phyloP scores from a whole-genome alignment of 2,888 invertebrate species.

The Synanthedon myopaeformis region DNA sequence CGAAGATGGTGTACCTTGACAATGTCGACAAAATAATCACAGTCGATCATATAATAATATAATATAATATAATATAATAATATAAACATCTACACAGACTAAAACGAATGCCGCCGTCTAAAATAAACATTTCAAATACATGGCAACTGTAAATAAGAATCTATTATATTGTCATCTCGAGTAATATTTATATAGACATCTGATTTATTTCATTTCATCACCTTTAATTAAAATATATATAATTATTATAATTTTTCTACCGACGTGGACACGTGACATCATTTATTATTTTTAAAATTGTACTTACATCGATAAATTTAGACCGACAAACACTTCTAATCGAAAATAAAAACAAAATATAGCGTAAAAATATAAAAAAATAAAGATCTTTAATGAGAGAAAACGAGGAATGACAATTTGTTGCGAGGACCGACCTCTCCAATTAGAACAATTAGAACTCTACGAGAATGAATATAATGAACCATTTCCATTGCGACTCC shows the following conservation, averaged over 20 bases:
- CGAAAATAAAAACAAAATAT: constrained; percentile 25
- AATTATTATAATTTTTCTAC: constrained; percentile 43
- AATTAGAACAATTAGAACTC: too few species aligned
- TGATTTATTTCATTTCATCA: constrained; percentile 27
- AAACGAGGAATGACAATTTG: constrained; percentile 55
- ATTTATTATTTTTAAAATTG: constrained; percentile 51
- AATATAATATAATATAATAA: constrained; percentile 10
- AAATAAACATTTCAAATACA: constrained; percentile 21
- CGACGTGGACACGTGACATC: constrained; percentile 53
- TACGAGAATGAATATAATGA: too few species aligned
- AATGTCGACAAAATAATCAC: constrained; percentile 48
- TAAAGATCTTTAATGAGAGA: constrained; percentile 64
- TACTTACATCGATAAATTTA: constrained; percentile 63
- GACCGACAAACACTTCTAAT: constrained; percentile 50
- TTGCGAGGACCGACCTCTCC: constrained; percentile 23
- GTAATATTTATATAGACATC: constrained; percentile 60
- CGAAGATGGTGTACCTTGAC: constrained; percentile 30
- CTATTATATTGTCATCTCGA: constrained; percentile 62
- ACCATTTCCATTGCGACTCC: too few species aligned
- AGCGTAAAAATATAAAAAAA: constrained; percentile 62
- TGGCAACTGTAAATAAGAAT: constrained; percentile 61
- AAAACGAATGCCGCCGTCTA: constrained; percentile 8
- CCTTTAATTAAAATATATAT: constrained; percentile 55
- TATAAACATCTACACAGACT: constrained; percentile 20
- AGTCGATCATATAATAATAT: constrained; percentile 19